Conservation (phyloP, 2,888 invertebrate species). For the Drosophila quasianomalipes region DNA sequence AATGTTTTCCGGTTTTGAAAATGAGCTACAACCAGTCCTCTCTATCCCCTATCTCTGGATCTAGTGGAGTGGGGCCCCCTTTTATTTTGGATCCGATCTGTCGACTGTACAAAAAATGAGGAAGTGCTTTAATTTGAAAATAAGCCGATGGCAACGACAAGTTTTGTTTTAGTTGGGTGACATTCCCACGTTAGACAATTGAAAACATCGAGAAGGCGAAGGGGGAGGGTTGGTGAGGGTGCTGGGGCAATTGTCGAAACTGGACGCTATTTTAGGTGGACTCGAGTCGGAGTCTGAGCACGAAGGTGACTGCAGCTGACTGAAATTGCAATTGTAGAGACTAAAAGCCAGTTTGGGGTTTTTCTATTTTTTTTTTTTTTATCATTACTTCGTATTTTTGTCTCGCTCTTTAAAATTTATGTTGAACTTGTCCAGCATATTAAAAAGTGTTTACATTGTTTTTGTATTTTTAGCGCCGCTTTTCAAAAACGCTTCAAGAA, state of each 20-base stretch:
- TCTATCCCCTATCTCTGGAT: constrained; percentile 2
- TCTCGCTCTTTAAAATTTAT: constrained; percentile 9
- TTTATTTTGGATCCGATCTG: constrained; percentile 44
- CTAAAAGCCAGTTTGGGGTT: constrained; percentile 32
- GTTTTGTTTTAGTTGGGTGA: constrained; percentile 22
- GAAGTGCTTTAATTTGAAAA: constrained; percentile 64
- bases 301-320: constrained; percentile 35
- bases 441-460: constrained; percentile 17
- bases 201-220: constrained; percentile 17
- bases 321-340: constrained; percentile 36
- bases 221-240: background rate
- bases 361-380: background rate
- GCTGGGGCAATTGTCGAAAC: constrained; percentile 31
- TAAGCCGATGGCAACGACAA: constrained; percentile 42
- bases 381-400: background rate
- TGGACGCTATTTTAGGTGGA: constrained; percentile 43
- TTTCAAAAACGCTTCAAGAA: constrained; percentile 48
- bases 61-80: constrained; percentile 21
- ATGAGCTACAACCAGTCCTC: constrained; percentile 24
- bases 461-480: constrained; percentile 12
- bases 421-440: constrained; percentile 35
- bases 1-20: constrained; percentile 62
- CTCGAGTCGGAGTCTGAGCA: constrained; percentile 6
- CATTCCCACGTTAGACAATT: constrained; percentile 59
- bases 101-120: constrained; percentile 49